Percentiles rank a stretch among this genome's conserved stretches.
Conservation (phyloP, 1,140 invertebrate genomes). For the Drosophila parvula region DNA sequence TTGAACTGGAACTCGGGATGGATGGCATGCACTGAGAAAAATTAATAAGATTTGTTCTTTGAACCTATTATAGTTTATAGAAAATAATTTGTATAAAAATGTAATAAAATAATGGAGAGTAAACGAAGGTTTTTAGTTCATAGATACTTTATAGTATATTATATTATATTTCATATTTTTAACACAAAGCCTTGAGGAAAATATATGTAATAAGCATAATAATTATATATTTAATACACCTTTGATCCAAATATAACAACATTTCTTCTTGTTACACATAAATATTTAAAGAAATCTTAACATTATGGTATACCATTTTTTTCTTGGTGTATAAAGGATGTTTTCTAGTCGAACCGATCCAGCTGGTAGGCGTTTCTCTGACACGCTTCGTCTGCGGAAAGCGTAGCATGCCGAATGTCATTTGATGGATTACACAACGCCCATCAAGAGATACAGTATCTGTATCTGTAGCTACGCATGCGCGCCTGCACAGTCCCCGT, state of each 20-base stretch:
- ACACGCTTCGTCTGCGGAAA: conserved; percentile 69
- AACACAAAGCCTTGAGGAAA: background rate
- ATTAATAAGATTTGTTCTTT: background rate
- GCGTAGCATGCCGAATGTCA: conserved; percentile 61
- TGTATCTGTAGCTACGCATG: conserved; percentile 13
- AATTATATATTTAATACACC: background rate
- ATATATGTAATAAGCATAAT: no score
- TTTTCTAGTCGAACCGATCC: conserved; percentile 32
- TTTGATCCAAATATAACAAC: rapidly evolving
- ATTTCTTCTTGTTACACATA: background rate
- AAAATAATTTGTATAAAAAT: no score
- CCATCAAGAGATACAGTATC: conserved; percentile 39
- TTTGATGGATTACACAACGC: conserved; percentile 71
- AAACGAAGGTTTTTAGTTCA: no score
- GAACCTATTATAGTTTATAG: background rate
- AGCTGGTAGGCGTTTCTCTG: conserved; percentile 64
- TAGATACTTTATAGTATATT: background rate
- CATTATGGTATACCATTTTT: background rate
- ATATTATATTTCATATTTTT: no score
- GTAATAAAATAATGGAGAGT: background rate
- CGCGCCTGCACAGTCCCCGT: conserved; percentile 33
- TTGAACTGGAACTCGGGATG: conserved; percentile 28
- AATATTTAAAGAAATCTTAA: background rate
- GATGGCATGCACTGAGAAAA: background rate
- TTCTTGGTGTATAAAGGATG: conserved; percentile 24